Evolutionary conservation across 2,888 invertebrate species (phyloP), one percentile per base, ranked within the genome.

Genomic region (Neoascia interrupta): DNA sequence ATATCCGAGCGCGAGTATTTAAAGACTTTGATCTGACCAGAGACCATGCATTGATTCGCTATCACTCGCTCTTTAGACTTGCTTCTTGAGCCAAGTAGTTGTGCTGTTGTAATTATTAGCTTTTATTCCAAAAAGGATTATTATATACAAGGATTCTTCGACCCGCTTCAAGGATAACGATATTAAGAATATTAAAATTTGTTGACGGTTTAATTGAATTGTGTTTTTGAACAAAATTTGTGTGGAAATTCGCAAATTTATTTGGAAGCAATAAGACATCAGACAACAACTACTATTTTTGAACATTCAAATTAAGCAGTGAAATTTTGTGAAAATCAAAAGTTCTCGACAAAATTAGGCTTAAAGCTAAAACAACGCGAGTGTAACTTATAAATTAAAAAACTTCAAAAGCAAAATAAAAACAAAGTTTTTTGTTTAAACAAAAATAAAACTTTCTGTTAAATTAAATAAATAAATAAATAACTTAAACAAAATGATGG

Each of bases 21-120:
- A 92, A 92, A 91, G 90, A 91, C 90, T 90, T 90, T 91, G 90
- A 90, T 88, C 90, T 90, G 91, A 90, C 90, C 90, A 90, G 90
- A 90, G 90, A 90, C 86, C 90, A 92, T 91, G 91, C 92, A 92
- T 92, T 92, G 91, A 91, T 91, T 91, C 91, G 91, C 92, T 92
- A 91, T 91, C 92, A 91, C 91, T 90, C 91, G 88, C 90, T 90
- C 90, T 90, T 91, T 90, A 91, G 91, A 90, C 91, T 92, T 87
- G 86, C 86, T 86, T 85, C 86, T 85, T 85, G 85, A 83, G 86
- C 85, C 83, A 83, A 83, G 83, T 85, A 85, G 85, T 84, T 84
- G 84, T 84, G 81, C 86, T 85, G 87, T 88, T 87, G 88, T 87
- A 88, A 87, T 87, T 84, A 82, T 83, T 85, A 87, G 88, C 86